These are phyloP conservation scores for Cynocephalus volans DNA, from an alignment of 2,113 vertebrate genomes.

Conservation along the genomic window DNA sequence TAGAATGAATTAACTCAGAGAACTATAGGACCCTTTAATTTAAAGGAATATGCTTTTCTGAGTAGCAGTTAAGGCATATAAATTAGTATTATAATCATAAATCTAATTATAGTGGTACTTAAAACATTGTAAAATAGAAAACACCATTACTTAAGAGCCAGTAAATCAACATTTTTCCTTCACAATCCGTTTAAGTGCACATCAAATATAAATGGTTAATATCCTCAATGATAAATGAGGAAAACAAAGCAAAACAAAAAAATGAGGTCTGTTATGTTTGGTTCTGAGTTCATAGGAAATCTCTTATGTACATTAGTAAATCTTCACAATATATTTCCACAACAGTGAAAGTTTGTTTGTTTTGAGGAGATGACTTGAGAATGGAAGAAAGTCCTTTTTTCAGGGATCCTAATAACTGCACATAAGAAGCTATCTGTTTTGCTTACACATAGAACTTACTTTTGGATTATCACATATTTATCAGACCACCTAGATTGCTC, in stretches of 20 bases:
- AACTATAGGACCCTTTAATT: neutral
- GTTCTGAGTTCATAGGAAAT: neutral
- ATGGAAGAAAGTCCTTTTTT: neutral
- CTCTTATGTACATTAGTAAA: neutral
- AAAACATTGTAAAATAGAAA: constrained; percentile 1
- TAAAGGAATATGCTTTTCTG: neutral
- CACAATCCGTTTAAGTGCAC: neutral
- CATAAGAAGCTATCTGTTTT: neutral
- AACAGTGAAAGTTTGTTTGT: neutral
- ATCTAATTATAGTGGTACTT: neutral
- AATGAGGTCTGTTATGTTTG: neutral
- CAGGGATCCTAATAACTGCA: neutral
- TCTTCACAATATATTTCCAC: neutral
- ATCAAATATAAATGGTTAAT: neutral
- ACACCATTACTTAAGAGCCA: neutral
- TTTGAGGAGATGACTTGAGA: neutral
- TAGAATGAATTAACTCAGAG: constrained; percentile 6
- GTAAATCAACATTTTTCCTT: neutral
- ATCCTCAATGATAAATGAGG: neutral
- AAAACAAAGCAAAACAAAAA: neutral
- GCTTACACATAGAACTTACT: neutral
- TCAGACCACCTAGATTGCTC: neutral
- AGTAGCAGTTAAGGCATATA: neutral
- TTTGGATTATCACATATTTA: neutral
- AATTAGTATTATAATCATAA: neutral